Base-by-base conservation (phyloP, 2,797 vertebrate genomes). In the Falco peregrinus region DNA sequence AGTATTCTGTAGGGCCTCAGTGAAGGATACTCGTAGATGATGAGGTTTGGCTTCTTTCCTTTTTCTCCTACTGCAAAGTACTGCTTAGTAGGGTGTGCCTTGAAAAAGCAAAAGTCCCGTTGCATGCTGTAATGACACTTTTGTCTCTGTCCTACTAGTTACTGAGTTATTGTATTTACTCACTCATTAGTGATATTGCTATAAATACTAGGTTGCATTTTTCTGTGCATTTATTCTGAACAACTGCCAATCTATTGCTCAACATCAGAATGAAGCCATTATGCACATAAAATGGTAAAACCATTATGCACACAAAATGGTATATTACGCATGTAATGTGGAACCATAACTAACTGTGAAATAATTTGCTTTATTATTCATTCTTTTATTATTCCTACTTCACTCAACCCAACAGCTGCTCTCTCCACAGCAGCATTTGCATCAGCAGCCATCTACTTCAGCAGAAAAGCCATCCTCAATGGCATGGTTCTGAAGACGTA, bases 1-100 rank as follows among this genome's bases (percentile, higher is more conserved):
- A 99, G 98, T 89, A 99, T 98, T 90, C 99, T 98, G 95, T 98
- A 98, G 8, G 98, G 99, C 35, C 64, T 98, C 95, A 99, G 90
- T 4, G 98, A 98, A 69, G 99, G 99, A 90, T 98, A 99, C 71
- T 99, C 98, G 45, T 99, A 99, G 89, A 99, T 95, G 18, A 99
- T 97, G 95, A 99, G 98, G 89, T 98, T 88, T 47, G 99, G 99
- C 63, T 97, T 97, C 85, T 87, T 89, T 94, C 99, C 99, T 94
- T 99, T 99, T 96, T 99, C 99, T 95, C 99, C 99, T 77, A 99
- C 98, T 54, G 97, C 98, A 94, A 99, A 98, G 96, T 98, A 98
- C 61, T 97, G 96, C 97, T 97, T 98, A 88, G 90, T 94, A 16
- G 99, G 99, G 77, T 99, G 98, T 78, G 98, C 98, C 99, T 99